These are phyloP conservation scores for Marronus borbonicus DNA, from an alignment of 2,888 invertebrate species.

Conservation along the genomic window DNA sequence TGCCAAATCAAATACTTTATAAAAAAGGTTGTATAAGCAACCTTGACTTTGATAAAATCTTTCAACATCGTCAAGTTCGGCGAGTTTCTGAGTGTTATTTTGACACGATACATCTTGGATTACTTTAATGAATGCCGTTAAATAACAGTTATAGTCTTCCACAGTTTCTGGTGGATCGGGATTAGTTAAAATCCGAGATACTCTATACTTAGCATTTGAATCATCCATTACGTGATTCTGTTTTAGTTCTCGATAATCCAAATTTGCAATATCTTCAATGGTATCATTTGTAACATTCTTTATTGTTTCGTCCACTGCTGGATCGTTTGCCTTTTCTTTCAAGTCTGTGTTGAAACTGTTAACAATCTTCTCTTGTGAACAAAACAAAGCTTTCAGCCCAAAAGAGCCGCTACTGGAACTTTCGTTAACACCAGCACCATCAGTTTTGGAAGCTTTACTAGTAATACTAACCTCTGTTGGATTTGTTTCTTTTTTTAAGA, in stretches of 20 bases:
- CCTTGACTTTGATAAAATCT: conserved; percentile 75
- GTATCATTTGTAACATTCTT: background rate
- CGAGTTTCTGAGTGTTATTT: conserved; percentile 58
- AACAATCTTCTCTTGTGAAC: background rate
- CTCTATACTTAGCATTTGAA: conserved; percentile 70
- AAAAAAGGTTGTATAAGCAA: conserved; percentile 75
- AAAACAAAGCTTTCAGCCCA: conserved; percentile 5
- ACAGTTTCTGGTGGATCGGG: conserved; percentile 66
- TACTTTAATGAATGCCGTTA: conserved; percentile 74
- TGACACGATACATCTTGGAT: conserved; percentile 64
- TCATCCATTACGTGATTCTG: conserved; percentile 52
- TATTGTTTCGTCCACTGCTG: background rate
- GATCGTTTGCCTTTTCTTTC: background rate
- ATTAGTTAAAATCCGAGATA: conserved; percentile 73
- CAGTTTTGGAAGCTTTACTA: background rate
- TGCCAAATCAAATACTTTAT: conserved; percentile 73
- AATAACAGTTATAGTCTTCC: conserved; percentile 72
- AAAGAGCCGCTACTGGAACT: background rate
- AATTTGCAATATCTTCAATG: conserved; percentile 59
- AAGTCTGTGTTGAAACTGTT: background rate
- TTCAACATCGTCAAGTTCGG: conserved; percentile 73
- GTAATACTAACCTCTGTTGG: background rate
- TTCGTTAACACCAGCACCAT: background rate
- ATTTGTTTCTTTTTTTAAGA: conserved; percentile 50
- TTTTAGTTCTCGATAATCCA: conserved; percentile 54